Percentiles rank a stretch among this genome's conserved stretches.
Evolutionary conservation across 2,888 invertebrate species (phyloP).

Genomic region (Protophormia terraenovae): DNA sequence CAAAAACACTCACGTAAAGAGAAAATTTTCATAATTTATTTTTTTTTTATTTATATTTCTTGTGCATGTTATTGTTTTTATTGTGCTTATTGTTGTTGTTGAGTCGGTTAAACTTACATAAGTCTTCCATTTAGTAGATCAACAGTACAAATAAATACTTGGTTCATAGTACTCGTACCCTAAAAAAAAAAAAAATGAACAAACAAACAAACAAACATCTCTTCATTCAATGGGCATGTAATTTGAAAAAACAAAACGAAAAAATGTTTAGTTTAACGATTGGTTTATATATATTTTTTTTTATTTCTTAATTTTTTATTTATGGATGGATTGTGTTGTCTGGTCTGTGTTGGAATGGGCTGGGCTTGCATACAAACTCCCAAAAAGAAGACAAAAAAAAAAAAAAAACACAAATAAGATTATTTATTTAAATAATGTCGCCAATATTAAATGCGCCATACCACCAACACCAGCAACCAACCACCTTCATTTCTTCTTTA

Average conservation of each 20-base stretch:
- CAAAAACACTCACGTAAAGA: background rate
- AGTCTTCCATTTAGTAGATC: background rate
- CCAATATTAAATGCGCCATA: background rate
- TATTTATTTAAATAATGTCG: conserved; percentile 1
- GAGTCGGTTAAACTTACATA: background rate
- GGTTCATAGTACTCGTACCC: background rate
- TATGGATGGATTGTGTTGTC: background rate
- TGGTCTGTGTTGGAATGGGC: background rate
- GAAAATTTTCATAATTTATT: background rate
- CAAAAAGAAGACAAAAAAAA: background rate
- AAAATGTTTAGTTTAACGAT: background rate
- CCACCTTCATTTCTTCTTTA: conserved; percentile 4
- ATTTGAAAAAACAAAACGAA: background rate
- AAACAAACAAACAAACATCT: background rate
- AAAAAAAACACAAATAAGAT: background rate
- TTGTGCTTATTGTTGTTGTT: background rate
- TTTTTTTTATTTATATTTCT: too few species aligned
- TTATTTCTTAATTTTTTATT: background rate
- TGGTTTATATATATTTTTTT: background rate
- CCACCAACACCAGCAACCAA: background rate
- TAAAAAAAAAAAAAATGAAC: too few species aligned
- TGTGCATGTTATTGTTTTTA: background rate
- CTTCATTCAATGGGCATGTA: background rate
- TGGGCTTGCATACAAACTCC: conserved; percentile 7
- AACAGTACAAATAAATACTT: background rate